These are phyloP conservation scores for Coturnix japonica DNA, from an alignment of 2,113 vertebrate genomes.

Conservation along the genomic window DNA sequence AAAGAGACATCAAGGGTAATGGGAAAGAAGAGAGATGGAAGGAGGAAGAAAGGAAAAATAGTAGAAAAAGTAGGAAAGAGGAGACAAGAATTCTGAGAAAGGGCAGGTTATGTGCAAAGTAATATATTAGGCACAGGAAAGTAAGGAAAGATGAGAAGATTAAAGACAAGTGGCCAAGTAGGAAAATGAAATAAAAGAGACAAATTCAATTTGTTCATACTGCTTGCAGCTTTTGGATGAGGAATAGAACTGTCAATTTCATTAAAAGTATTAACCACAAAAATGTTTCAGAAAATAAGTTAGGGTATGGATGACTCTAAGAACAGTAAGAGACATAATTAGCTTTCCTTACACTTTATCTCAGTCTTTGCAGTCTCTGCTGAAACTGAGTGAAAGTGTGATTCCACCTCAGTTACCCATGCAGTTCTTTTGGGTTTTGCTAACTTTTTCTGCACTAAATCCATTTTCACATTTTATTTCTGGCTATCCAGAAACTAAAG, in stretches of 20 bases:
- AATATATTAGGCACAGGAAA: background rate
- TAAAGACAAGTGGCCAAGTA: background rate
- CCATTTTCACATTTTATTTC: background rate
- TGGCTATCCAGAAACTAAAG: background rate
- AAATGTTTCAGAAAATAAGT: background rate
- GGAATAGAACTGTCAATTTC: background rate
- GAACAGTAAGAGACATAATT: background rate
- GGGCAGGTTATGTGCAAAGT: background rate
- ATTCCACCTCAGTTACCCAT: background rate
- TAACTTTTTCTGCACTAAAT: background rate
- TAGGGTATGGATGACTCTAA: background rate
- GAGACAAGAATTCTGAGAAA: background rate
- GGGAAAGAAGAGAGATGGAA: background rate
- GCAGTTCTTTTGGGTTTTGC: background rate
- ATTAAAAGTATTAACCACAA: background rate
- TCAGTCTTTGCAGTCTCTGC: background rate
- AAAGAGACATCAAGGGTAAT: too few relatives aligned
- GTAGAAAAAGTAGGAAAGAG: background rate
- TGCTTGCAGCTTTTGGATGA: background rate
- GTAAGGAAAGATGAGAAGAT: background rate
- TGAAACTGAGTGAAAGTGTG: background rate
- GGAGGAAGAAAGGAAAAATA: too few relatives aligned
- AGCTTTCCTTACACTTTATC: background rate
- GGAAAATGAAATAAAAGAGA: background rate
- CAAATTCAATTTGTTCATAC: background rate